Evolutionary conservation across 2,888 invertebrate species (phyloP), one percentile per base, ranked within the genome.

Genomic region (Hydrotaea cyrtoneurina): DNA sequence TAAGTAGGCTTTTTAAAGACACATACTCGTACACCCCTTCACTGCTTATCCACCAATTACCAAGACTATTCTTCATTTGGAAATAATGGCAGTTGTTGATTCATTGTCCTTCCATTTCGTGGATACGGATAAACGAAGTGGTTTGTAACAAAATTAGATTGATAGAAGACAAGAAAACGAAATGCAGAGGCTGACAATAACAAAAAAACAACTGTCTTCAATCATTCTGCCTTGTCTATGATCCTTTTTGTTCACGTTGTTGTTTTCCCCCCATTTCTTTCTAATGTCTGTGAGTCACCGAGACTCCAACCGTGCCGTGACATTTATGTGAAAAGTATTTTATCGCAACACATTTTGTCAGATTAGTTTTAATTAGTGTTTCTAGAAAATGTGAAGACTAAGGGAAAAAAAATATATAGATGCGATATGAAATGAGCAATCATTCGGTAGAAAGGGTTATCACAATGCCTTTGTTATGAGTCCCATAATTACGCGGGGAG

Each of bases 281-380:
- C 26, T 50, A 21, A 71, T 26, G 39, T 36, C 8, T 8, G 39
- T 39, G 39, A 19, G 21, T 13, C 72, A 39, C 8, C 62, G 19
- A 73, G 43, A 50, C n/a, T n/a, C 43, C 15, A 15, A 43, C 43
- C 53, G 50, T 64, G 75, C 62, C 71, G 71, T 86, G 87, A 87
- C 86, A 87, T 82, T 87, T 87, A 86, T 87, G 74, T 71, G 86
- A 78, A 85, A 86, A 86, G 81, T 78, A 62, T 78, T 85, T 82
- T 57, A 36, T 78, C 78, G 76, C 72, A 72, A 71, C 79, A 74
- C 74, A 83, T 85, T 83, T 85, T 80, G 83, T 83, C 55, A 62
- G 82, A 82, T 85, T 85, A 85, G 85, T 85, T 82, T 85, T 85
- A 85, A 85, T 85, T 85, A 85, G 85, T 71, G 82, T 82, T 82